A percentile compares a stretch with the other conserved stretches of the same genome.
Conservation (phyloP, 2,113 vertebrate genomes). For the Sapajus apella region DNA sequence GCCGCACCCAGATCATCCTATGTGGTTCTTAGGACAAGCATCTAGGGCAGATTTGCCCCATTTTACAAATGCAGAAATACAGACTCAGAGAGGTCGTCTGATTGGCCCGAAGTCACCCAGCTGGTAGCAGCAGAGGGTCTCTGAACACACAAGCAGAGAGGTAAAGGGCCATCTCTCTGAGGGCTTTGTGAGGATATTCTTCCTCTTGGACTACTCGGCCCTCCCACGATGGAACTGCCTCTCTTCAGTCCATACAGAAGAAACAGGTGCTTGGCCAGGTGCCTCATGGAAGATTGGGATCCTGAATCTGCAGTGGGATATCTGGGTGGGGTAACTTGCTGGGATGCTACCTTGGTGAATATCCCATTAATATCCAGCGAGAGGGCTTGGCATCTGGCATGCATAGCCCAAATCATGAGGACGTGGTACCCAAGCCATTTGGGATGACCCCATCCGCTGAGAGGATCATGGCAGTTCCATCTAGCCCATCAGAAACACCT, state of each 20-base stretch:
- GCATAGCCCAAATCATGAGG: neutral
- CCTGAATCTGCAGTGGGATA: neutral
- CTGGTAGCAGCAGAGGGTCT: neutral
- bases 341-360: neutral
- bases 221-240: neutral
- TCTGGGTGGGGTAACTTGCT: neutral
- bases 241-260: neutral
- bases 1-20: neutral
- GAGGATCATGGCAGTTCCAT: neutral
- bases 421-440: neutral
- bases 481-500: neutral
- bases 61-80: neutral
- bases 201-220: neutral
- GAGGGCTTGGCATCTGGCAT: neutral
- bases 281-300: rapidly evolving
- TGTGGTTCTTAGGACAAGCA: neutral
- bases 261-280: neutral
- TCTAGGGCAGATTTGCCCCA: neutral
- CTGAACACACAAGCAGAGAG: neutral
- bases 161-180: neutral
- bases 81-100: neutral
- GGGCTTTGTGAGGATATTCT: neutral
- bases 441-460: rapidly evolving
- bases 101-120: neutral
- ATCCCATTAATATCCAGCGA: neutral